These are phyloP conservation scores for Amia ocellicauda DNA, from an alignment of 2,113 vertebrate genomes.

Conservation along the genomic window DNA sequence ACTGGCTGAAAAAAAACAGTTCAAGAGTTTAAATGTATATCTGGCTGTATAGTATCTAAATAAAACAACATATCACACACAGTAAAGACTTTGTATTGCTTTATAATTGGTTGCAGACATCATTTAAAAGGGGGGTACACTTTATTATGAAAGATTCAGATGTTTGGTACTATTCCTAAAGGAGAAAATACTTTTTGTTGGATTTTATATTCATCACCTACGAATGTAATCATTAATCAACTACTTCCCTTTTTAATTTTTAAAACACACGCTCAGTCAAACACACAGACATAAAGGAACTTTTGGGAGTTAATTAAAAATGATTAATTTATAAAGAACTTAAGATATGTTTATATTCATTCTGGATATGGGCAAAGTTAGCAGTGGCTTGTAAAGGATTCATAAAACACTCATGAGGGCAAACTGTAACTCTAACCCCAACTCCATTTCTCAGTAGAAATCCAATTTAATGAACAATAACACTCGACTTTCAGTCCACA, in stretches of 20 bases:
- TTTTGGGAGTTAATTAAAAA: conserved; percentile 40
- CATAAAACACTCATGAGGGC: conserved; percentile 53
- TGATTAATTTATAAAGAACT: conserved; percentile 39
- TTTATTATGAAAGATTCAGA: not conserved
- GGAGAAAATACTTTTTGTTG: conserved; percentile 6
- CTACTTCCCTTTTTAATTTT: conserved; percentile 34
- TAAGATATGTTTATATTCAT: conserved; percentile 40
- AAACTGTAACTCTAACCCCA: conserved; percentile 49
- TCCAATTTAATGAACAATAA: conserved; percentile 71
- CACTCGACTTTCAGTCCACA: conserved; percentile 53
- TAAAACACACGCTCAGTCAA: conserved; percentile 39
- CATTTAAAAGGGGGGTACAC: not conserved
- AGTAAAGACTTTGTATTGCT: conserved; percentile 21
- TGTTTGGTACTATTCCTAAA: conserved; percentile 10
- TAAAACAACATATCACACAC: not conserved
- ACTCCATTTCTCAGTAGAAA: conserved; percentile 45
- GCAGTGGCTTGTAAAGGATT: conserved; percentile 41
- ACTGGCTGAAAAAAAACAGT: not conserved
- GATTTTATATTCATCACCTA: conserved; percentile 16
- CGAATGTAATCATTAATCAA: conserved; percentile 40
- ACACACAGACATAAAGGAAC: conserved; percentile 25
- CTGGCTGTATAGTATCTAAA: conserved; percentile 1
- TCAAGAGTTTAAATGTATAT: conserved; percentile 16
- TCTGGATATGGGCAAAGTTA: conserved; percentile 28
- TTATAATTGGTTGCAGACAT: conserved; percentile 30